Base-by-base conservation (phyloP, 2,888 invertebrate species). In the Azorinus chamasolen region DNA sequence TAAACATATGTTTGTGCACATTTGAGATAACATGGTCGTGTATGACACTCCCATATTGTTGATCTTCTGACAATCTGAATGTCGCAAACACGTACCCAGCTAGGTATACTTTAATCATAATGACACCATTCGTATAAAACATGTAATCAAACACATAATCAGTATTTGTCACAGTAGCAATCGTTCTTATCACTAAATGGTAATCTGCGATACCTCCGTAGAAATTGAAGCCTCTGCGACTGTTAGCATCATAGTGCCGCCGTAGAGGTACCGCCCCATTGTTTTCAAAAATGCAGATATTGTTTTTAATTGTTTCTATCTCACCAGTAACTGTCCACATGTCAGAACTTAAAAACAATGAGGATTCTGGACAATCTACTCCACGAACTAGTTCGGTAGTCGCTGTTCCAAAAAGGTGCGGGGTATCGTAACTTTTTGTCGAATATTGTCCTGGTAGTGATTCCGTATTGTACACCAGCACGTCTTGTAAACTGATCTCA, bases 61-160 rank as follows among this genome's bases (percentile, higher is more conserved):
- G 41, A 50, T 87, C 83, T 8, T 80, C 53, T 8, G 68, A 63
- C 14, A 83, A 69, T 1, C 63, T 64, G 54, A 74, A 89, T 2
- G 87, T 73, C n/a, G 87, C 58, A 37, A 85, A 84, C 0, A 88
- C 75, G 65, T 89, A 90, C 0, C 91, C 91, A 2, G 89, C 89
- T 1, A 87, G 59, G 3, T 88, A 68, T 6, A 83, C 79, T 50
- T 83, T 83, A 14, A 64, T 64, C 43, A 89, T 88, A 6, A 90
- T 70, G 3, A 73, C 83, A 0, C 90, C 91, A 59, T 87, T 87
- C 24, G 78, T 76, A 68, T 90, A 87, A 69, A 91, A 88, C n/a
- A 87, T 83, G 43, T 84, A 87, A 68, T 91, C 91, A 50, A 91
- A 78, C 1, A 91, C 70, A 61, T 89, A 90, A 54, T 91, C 90